phyloP scores from a whole-genome alignment of 2,797 vertebrate genomes.

The Ceryle rudis region DNA sequence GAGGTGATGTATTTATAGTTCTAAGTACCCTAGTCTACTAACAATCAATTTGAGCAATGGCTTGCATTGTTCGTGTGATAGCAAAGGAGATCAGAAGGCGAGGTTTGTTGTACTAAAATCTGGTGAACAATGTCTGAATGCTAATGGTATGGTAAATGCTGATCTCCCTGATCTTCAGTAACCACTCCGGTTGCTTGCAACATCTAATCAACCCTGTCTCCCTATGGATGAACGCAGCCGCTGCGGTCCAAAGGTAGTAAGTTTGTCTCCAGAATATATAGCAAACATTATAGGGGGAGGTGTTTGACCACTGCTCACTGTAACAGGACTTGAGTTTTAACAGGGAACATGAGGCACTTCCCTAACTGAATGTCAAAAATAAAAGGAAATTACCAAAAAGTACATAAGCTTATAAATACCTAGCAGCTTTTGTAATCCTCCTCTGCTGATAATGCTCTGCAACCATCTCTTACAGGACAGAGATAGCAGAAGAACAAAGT shows the following conservation, averaged over 20 bases:
- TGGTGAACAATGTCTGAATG: slow-evolving; percentile 9
- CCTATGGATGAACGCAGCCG: neutral
- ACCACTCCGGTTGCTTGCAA: neutral
- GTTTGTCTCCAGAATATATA: neutral
- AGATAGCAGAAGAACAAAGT: neutral
- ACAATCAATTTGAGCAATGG: neutral
- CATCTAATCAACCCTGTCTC: neutral
- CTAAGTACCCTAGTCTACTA: neutral
- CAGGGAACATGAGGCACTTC: neutral
- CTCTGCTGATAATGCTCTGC: neutral
- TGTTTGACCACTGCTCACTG: neutral
- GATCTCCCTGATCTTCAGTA: neutral
- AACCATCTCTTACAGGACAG: neutral
- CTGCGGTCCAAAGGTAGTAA: neutral
- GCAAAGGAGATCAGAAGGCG: neutral
- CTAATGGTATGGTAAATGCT: neutral
- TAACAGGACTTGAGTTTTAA: neutral
- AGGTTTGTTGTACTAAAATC: neutral
- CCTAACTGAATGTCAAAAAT: neutral
- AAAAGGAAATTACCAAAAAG: neutral
- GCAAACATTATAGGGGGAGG: neutral
- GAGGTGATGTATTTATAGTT: slow-evolving; percentile 36
- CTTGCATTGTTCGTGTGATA: slow-evolving; percentile 4
- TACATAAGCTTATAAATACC: neutral
- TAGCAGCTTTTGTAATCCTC: neutral